Evolutionary conservation across 2,888 invertebrate genomes (phyloP).

Genomic region (Gnatocerus cornutus): DNA sequence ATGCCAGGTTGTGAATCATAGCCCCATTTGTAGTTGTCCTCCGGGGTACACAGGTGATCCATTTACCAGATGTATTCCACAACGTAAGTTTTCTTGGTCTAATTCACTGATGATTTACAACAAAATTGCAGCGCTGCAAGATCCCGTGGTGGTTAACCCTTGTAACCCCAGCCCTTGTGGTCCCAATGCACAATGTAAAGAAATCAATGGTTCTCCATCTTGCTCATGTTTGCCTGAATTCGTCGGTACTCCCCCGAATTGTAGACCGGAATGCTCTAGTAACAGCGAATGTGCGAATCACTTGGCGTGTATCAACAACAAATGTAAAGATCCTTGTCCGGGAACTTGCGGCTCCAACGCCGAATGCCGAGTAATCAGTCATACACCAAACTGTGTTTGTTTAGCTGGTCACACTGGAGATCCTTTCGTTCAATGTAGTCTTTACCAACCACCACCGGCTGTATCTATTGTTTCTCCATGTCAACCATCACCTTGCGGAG

Average conservation of each 20-base stretch:
- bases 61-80: slow-evolving; percentile 69
- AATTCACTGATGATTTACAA: neutral
- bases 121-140: slow-evolving; percentile 52
- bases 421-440: slow-evolving; percentile 79
- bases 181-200: slow-evolving; percentile 76
- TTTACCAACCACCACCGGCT: slow-evolving; percentile 64
- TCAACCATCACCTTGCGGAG: slow-evolving; percentile 80
- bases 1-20: slow-evolving; percentile 85
- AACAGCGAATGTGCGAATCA: slow-evolving; percentile 70
- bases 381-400: slow-evolving; percentile 76
- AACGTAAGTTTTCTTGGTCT: slow-evolving; percentile 56
- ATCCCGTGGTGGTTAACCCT: slow-evolving; percentile 70
- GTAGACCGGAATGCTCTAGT: slow-evolving; percentile 81
- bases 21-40: slow-evolving; percentile 76
- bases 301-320: slow-evolving; percentile 72
- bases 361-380: slow-evolving; percentile 72
- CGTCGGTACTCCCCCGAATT: slow-evolving; percentile 80
- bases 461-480: slow-evolving; percentile 76
- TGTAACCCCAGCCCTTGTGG: slow-evolving; percentile 72
- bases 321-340: slow-evolving; percentile 73
- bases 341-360: slow-evolving; percentile 73
- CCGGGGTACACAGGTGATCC: slow-evolving; percentile 77
- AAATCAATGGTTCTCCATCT: slow-evolving; percentile 77
- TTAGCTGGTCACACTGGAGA: slow-evolving; percentile 79
- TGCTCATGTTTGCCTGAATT: slow-evolving; percentile 82